These are phyloP conservation scores for Dinothrombium tinctorium DNA, from an alignment of 1,140 invertebrate genomes.

Conservation along the genomic window DNA sequence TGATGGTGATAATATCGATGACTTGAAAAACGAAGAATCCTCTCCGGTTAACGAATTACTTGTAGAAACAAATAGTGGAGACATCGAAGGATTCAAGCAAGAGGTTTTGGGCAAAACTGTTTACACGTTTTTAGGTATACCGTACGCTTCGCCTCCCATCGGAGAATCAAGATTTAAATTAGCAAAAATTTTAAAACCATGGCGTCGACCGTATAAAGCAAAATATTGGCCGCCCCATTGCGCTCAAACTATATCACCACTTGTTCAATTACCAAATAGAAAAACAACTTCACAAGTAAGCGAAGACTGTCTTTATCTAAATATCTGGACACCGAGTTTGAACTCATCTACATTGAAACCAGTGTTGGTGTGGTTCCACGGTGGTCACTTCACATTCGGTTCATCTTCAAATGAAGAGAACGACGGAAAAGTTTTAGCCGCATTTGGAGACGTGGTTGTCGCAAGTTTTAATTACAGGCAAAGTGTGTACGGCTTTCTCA, in stretches of 20 bases:
- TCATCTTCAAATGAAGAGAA: slow-evolving; percentile 1
- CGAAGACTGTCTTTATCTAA: slow-evolving; percentile 24
- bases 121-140: slow-evolving; percentile 70
- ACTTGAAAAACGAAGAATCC: no score
- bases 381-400: slow-evolving; percentile 15
- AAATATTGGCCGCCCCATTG: neutral
- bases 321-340: slow-evolving; percentile 19
- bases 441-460: slow-evolving; percentile 33
- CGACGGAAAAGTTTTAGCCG: slow-evolving; percentile 54
- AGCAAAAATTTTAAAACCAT: slow-evolving; percentile 36
- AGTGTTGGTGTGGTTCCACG: slow-evolving; percentile 23
- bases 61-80: no score
- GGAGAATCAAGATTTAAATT: slow-evolving; percentile 60
- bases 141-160: slow-evolving; percentile 73
- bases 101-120: slow-evolving; percentile 34
- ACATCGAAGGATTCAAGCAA: neutral
- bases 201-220: neutral
- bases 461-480: slow-evolving; percentile 35
- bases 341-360: slow-evolving; percentile 3
- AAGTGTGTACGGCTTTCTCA: slow-evolving; percentile 74
- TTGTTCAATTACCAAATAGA: neutral
- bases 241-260: neutral
- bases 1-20: no score
- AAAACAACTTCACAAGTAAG: slow-evolving; percentile 2
- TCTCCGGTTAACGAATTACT: no score